Base-by-base conservation (phyloP, 2,888 invertebrate genomes). In the Archips xylosteana region DNA sequence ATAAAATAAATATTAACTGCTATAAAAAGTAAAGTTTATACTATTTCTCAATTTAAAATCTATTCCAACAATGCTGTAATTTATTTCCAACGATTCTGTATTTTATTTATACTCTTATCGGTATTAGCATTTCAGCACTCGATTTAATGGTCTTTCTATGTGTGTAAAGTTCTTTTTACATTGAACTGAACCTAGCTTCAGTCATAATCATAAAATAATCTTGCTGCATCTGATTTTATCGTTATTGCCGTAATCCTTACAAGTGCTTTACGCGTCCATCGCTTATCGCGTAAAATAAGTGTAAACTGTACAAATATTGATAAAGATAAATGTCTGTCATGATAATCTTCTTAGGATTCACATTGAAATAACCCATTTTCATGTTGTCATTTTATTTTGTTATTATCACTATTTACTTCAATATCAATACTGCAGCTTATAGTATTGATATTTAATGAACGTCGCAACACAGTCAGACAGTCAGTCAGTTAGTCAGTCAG, bases 281-380 rank as follows among this genome's bases (percentile, higher is more conserved):
- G 12, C 23, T 62, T 62, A 64, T 64, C 47, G 47, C 49, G 12
- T 23, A 57, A 57, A 57, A 57, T 57, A 57, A 57, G 57, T 57
- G 32, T 57, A 57, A n/a, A 57, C 57, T 32, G 57, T 32, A 23
- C 57, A 57, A 57, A 57, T 32, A 57, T 32, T 57, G 23, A 57
- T 57, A 57, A 57, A 57, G 57, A 32, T 57, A 60, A 59, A 36
- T 36, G 60, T 10, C 15, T 34, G 45, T 68, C 68, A 36, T 15
- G 13, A 49, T 34, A 63, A 70, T 70, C 63, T 70, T 70, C 63
- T 70, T 39, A 34, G 4, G 9, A 62, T 61, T 23, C 34, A 15
- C 45, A 36, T 36, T 36, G n/a, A 36, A 60, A 36, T 60, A 4
- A 45, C 13, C 32, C 36, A 60, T 60, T 60, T 32, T 63, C 59